Evolutionary conservation across 2,888 invertebrate species (phyloP), one percentile per base, ranked within the genome.

Genomic region (Ernsta delagoae): DNA sequence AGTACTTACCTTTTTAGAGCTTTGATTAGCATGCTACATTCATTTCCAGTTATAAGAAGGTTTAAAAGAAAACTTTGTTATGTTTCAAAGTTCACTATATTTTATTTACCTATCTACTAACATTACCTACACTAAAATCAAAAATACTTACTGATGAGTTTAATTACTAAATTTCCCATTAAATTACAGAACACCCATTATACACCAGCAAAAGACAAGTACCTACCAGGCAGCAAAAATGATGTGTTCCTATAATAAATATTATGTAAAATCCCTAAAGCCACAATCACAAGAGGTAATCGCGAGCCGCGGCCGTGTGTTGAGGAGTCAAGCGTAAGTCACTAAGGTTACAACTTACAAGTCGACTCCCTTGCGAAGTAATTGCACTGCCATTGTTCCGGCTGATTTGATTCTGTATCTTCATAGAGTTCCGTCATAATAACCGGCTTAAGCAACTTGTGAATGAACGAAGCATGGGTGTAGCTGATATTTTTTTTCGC

Each of bases 381-480:
- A 92, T 92, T 90, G 89, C 84, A 77, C 73, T 75, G 74, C 85
- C 85, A 90, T 93, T 93, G 92, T 93, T 89, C 81, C 81, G 80
- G 75, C 82, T 93, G 92, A 93, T 93, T 93, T 92, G 91, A 93
- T 92, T 88, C 85, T 87, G 86, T 92, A 91, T 92, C 90, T 90
- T 87, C 90, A 83, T 87, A 86, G 85, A 86, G 86, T 81, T 84
- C 86, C 86, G 87, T 91, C 83, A 87, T 85, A 84, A 86, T 86
- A 89, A 89, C 82, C 82, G 87, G 85, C 85, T 56, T n/a, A 60
- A 86, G 83, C 82, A 83, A 82, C 77, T 73, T 72, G 45, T 11
- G 60, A 7, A 16, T 43, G 3, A 7, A 31, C 41, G 36, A 34
- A 61, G 7, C 43, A 16, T 61, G 60, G 67, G 16, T 43, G 60